Evolutionary conservation across 2,888 invertebrate genomes (phyloP).

Genomic region (Pyrrhosoma nymphula): DNA sequence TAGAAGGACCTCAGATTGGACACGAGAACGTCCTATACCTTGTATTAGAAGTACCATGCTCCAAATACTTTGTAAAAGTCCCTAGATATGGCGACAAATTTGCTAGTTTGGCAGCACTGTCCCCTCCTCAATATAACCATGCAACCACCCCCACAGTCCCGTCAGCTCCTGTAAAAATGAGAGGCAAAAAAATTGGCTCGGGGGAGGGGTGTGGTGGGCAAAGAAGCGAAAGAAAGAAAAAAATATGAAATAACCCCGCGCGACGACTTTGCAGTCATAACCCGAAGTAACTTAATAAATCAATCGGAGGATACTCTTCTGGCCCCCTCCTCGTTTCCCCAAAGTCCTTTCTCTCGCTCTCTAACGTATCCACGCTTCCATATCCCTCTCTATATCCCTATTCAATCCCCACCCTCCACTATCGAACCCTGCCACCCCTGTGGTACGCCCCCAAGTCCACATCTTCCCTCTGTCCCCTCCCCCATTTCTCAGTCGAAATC

Average conservation of each 20-base stretch:
- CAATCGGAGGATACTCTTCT: conserved; percentile 26
- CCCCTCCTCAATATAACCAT: too few species aligned
- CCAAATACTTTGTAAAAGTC: too few species aligned
- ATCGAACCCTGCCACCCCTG: background rate
- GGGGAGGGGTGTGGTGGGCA: background rate
- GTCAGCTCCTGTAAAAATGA: background rate
- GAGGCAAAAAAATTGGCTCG: background rate
- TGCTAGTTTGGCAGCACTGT: too few species aligned
- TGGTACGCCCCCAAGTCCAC: background rate
- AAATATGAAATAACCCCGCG: background rate
- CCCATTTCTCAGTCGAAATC: background rate
- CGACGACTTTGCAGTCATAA: conserved; percentile 55
- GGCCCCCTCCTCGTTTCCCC: background rate
- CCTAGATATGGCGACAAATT: too few species aligned
- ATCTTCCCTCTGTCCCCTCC: background rate
- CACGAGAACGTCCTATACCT: too few species aligned
- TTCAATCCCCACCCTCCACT: too few species aligned
- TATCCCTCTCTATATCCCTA: background rate
- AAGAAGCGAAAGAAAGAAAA: background rate
- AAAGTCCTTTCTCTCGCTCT: background rate
- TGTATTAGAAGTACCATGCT: too few species aligned
- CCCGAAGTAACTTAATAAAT: conserved; percentile 61
- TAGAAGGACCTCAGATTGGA: too few species aligned
- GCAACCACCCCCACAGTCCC: background rate
- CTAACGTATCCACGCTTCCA: background rate